Conservation (phyloP, 1,140 invertebrate genomes). For the Bicyclus anynana region DNA sequence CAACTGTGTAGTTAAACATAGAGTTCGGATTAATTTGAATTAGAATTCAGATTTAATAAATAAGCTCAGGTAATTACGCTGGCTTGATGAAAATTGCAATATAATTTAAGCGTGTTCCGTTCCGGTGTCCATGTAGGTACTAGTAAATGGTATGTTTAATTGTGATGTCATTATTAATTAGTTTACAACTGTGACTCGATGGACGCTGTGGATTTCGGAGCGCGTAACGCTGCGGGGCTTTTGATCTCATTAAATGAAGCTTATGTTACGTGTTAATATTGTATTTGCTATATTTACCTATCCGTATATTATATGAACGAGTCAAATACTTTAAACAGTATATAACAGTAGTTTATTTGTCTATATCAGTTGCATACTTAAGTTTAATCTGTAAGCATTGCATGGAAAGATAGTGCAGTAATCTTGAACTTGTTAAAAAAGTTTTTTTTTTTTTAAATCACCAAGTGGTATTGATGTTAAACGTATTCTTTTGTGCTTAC, state of each 20-base stretch:
- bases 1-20: too few relatives aligned
- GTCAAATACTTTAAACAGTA: too few relatives aligned
- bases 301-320: neutral
- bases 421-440: too few relatives aligned
- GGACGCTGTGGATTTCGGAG: constrained; percentile 7
- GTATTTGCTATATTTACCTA: neutral
- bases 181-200: constrained; percentile 17
- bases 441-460: too few relatives aligned
- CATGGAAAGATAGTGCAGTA: too few relatives aligned
- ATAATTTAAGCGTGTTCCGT: constrained; percentile 1
- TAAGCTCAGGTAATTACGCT: neutral
- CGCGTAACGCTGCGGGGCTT: constrained; percentile 13
- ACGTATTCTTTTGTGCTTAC: too few relatives aligned
- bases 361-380: too few relatives aligned
- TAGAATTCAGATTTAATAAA: too few relatives aligned
- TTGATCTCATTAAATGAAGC: constrained; percentile 20
- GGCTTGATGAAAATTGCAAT: neutral
- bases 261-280: constrained; percentile 7
- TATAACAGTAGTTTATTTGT: too few relatives aligned
- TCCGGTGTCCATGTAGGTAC: neutral
- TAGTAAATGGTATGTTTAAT: constrained; percentile 7
- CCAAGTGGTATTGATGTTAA: too few relatives aligned
- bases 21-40: too few relatives aligned
- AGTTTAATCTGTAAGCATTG: too few relatives aligned
- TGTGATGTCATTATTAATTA: constrained; percentile 16